Evolutionary conservation across 2,888 invertebrate genomes (phyloP).

Genomic region (Tetheella fluctuosa): DNA sequence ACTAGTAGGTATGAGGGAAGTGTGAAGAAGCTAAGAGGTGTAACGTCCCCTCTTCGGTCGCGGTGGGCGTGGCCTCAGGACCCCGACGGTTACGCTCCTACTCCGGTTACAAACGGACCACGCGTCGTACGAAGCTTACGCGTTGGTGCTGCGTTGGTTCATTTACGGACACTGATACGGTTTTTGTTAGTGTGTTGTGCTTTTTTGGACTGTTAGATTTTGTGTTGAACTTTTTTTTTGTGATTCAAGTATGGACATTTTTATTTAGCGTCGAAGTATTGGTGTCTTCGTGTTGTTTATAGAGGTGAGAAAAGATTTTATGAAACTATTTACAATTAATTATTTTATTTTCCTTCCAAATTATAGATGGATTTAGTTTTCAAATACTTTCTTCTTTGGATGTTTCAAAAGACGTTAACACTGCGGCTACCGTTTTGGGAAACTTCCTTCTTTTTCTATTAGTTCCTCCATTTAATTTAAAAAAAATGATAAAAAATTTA

Average conservation of each 20-base stretch:
- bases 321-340: no score
- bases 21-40: constrained; percentile 82
- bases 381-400: no score
- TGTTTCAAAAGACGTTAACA: no score
- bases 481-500: no score
- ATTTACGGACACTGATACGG: background rate
- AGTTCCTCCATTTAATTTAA: no score
- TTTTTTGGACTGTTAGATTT: background rate
- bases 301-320: background rate
- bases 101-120: constrained; percentile 70
- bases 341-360: background rate
- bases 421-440: no score
- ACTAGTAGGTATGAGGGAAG: constrained; percentile 79
- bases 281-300: background rate
- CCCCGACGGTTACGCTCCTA: constrained; percentile 46
- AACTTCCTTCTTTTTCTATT: no score
- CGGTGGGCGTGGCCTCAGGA: constrained; percentile 64
- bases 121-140: constrained; percentile 73
- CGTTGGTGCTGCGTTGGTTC: constrained; percentile 25
- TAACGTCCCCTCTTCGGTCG: constrained; percentile 71
- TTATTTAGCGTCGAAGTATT: background rate
- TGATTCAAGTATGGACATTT: background rate
- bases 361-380: no score
- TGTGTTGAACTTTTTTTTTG: background rate
- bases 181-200: background rate